phyloP scores from a whole-genome alignment of 2,888 invertebrate species.

The Platycnemis pennipes region DNA sequence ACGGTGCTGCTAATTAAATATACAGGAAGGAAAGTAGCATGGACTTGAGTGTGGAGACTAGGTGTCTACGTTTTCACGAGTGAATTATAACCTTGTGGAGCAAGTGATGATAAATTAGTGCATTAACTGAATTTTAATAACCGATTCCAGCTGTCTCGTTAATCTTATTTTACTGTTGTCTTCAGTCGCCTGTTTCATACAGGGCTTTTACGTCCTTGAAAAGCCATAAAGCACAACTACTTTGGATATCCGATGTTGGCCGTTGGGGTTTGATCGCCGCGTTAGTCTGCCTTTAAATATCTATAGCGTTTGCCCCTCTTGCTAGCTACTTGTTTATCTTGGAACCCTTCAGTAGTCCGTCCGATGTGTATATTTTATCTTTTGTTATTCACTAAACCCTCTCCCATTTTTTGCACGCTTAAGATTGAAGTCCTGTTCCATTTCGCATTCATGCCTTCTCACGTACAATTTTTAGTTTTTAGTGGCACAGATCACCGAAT shows the following conservation, averaged over 20 bases:
- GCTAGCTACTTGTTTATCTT: constrained; percentile 44
- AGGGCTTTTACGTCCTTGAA: not conserved
- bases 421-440: not conserved
- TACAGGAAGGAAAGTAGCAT: not conserved
- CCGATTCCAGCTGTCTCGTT: constrained; percentile 42
- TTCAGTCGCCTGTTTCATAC: constrained; percentile 15
- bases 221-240: not conserved
- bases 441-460: not conserved
- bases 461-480: too few relatives aligned
- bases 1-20: not conserved
- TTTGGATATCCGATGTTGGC: constrained; percentile 43
- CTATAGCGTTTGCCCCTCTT: constrained; percentile 3
- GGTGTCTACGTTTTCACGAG: not conserved
- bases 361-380: not conserved
- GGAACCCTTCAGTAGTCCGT: not conserved
- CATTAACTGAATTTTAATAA: constrained; percentile 12
- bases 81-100: not conserved
- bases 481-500: too few relatives aligned
- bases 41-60: not conserved
- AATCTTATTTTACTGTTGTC: constrained; percentile 10
- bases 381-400: not conserved
- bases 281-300: constrained; percentile 57
- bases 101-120: constrained; percentile 34
- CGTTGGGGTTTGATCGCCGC: constrained; percentile 46
- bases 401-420: not conserved